Conservation (phyloP, 2,888 invertebrate species). For the Macroteleia sp. region DNA sequence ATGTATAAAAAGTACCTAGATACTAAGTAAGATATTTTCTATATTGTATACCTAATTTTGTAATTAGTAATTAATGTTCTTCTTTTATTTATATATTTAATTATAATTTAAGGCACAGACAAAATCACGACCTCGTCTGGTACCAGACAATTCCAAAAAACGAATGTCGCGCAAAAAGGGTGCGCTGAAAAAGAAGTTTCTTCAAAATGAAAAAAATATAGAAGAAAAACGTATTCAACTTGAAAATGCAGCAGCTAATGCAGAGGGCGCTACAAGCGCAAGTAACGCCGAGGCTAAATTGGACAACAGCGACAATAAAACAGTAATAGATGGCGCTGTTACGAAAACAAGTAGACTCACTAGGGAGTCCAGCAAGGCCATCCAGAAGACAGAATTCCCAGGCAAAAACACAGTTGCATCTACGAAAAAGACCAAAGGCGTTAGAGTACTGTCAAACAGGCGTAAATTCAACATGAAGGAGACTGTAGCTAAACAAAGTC, state of each 20-base stretch:
- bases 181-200: slow-evolving; percentile 78
- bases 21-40: too few species aligned
- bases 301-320: not conserved
- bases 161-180: slow-evolving; percentile 75
- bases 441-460: slow-evolving; percentile 74
- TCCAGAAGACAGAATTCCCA: slow-evolving; percentile 20
- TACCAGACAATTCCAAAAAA: slow-evolving; percentile 70
- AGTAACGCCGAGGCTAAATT: not conserved
- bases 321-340: not conserved
- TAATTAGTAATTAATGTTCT: too few species aligned
- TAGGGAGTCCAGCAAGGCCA: slow-evolving; percentile 24
- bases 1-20: too few species aligned
- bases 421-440: slow-evolving; percentile 53
- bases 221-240: slow-evolving; percentile 74
- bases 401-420: slow-evolving; percentile 13
- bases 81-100: too few species aligned
- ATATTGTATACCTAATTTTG: too few species aligned
- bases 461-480: slow-evolving; percentile 73
- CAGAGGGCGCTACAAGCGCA: not conserved
- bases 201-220: slow-evolving; percentile 81
- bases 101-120: slow-evolving; percentile 77
- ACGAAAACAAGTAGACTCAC: too few species aligned
- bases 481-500: slow-evolving; percentile 30
- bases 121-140: slow-evolving; percentile 73
- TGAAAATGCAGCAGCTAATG: not conserved